Base-by-base conservation (phyloP, 2,888 invertebrate genomes). In the Corbicula japonica region DNA sequence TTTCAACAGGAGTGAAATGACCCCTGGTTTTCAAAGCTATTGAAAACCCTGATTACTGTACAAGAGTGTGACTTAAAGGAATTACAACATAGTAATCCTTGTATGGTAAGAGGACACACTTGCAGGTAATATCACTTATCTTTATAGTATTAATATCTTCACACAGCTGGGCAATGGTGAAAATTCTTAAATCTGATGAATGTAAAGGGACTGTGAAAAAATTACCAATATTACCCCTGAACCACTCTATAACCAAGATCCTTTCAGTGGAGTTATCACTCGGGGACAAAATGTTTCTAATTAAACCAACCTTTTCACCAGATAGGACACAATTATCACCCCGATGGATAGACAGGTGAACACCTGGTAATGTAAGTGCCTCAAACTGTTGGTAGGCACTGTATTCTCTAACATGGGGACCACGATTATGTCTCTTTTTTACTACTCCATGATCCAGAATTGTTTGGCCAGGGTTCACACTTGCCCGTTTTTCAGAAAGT, bases 321-420 rank as follows among this genome's bases (percentile, higher is more conserved):
- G 65, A n/a, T 26, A 78, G 18, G 65, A 74, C 34, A 70, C 78
- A 78, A 46, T 78, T 74, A 48, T 78, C 54, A 15, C 65, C 65
- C 21, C 65, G 32, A 41, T 54, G 23, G 21, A 69, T 30, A 21
- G 69, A 69, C 34, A 79, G 28, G 35, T 58, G 46, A 35, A 52
- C 8, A 48, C 15, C 46, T 18, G 54, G 62, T 0, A 75, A 44
- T 41, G 52, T 50, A 4, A 56, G 1, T 23, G 61, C 46, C 6
- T 50, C n/a, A 68, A 34, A 77, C 44, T 78, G 69, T 21, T 18
- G 41, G 23, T 30, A 44, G 18, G 5, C 46, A 18, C 48, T 44
- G 23, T 48, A 34, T 8, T n/a, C 8, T 46, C 62, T 61, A 35
- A 54, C 62, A 18, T 72, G n/a, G 46, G 78, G 75, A 61, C 78